A percentile compares a stretch with the other conserved stretches of the same genome.
Conservation (phyloP, 2,888 invertebrate species). For the Aphidoletes aphidimyza region DNA sequence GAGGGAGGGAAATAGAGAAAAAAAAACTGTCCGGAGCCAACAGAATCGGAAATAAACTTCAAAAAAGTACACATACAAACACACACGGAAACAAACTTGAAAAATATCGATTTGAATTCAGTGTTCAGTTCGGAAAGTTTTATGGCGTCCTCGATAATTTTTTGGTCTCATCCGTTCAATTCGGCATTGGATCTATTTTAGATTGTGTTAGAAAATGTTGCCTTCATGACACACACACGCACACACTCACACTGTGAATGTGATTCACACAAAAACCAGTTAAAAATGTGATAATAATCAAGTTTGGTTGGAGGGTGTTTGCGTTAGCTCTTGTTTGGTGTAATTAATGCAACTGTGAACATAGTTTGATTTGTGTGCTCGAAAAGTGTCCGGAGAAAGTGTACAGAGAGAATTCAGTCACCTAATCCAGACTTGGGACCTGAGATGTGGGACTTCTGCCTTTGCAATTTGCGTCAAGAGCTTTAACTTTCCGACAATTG, state of each 20-base stretch:
- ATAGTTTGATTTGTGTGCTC: constrained; percentile 27
- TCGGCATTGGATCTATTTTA: not conserved
- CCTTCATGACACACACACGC: not conserved
- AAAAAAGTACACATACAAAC: not conserved
- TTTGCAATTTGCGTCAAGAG: too few species aligned
- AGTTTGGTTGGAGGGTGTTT: not conserved
- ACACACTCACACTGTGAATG: not conserved
- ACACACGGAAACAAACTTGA: constrained; percentile 45
- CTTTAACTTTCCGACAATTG: too few species aligned
- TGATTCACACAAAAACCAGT: not conserved
- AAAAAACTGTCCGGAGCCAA: not conserved
- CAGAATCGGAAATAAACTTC: constrained; percentile 7
- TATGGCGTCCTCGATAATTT: constrained; percentile 52
- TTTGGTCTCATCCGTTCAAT: not conserved
- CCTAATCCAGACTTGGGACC: not conserved
- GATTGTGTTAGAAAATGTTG: not conserved
- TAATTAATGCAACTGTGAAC: constrained; percentile 2
- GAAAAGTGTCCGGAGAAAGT: not conserved
- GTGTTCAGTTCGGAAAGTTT: constrained; percentile 5
- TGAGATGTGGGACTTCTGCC: not conserved
- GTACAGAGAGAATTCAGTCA: not conserved
- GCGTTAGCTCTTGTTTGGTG: constrained; percentile 3
- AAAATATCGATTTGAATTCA: constrained; percentile 41
- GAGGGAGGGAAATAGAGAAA: not conserved
- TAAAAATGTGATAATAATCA: constrained; percentile 35